phyloP scores from a whole-genome alignment of 37 sponge, comb jelly and placozoan genomes.

The Cladorhizidae sp. region DNA sequence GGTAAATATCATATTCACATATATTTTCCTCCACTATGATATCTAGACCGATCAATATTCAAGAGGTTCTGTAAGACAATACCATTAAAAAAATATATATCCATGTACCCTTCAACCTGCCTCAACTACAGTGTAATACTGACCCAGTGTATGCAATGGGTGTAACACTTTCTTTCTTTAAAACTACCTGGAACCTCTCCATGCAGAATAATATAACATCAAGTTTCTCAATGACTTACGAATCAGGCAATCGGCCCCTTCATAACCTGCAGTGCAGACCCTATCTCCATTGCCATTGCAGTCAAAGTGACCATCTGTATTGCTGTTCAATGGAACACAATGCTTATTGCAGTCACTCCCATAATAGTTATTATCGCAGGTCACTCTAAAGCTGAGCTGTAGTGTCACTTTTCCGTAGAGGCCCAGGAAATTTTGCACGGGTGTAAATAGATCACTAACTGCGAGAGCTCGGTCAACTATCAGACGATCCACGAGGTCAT shows the following conservation, averaged over 20 bases:
- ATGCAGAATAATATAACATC: too few relatives aligned
- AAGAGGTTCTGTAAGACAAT: too few relatives aligned
- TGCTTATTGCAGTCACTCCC: conserved; percentile 25
- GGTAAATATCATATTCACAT: too few relatives aligned
- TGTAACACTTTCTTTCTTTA: too few relatives aligned
- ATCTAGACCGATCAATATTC: too few relatives aligned
- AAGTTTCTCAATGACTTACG: conserved; percentile 29
- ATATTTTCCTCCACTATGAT: too few relatives aligned
- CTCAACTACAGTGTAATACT: too few relatives aligned
- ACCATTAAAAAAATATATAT: too few relatives aligned
- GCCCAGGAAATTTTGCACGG: not conserved
- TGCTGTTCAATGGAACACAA: conserved; percentile 30
- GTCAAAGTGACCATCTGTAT: conserved; percentile 40
- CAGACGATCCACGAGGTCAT: conserved; percentile 51
- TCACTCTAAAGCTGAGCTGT: not conserved
- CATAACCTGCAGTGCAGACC: conserved; percentile 41
- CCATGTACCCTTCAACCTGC: too few relatives aligned
- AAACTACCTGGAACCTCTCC: too few relatives aligned
- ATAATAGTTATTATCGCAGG: conserved; percentile 55
- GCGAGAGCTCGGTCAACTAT: not conserved
- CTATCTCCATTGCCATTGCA: conserved; percentile 44
- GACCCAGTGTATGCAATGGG: too few relatives aligned
- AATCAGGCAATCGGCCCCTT: conserved; percentile 23
- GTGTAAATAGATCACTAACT: not conserved
- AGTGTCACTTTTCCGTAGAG: conserved; percentile 5